Conservation (phyloP, 2,888 invertebrate genomes). For the Pyrochroa serraticornis region DNA sequence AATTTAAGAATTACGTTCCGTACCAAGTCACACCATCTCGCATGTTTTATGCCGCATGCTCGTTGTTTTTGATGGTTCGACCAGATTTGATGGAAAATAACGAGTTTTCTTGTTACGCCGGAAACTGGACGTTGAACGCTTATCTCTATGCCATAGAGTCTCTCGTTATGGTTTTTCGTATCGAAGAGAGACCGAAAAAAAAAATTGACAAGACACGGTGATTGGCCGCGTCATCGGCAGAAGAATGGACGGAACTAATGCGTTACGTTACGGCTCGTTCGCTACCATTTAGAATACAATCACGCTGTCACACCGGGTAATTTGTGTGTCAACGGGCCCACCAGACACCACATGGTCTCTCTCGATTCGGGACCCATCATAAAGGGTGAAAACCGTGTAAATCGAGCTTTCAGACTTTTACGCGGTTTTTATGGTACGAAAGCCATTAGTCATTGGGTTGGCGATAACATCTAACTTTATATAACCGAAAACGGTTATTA, state of each 20-base stretch:
- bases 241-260: slow-evolving; percentile 51
- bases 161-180: too few relatives aligned
- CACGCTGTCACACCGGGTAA: slow-evolving; percentile 50
- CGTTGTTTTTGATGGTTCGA: slow-evolving; percentile 10
- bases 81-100: slow-evolving; percentile 15
- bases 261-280: slow-evolving; percentile 50
- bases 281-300: slow-evolving; percentile 51
- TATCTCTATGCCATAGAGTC: too few relatives aligned
- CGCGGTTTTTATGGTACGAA: too few relatives aligned
- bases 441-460: too few relatives aligned
- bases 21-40: slow-evolving; percentile 29
- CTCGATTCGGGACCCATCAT: too few relatives aligned
- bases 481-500: too few relatives aligned
- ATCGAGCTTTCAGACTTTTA: too few relatives aligned
- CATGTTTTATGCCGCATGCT: slow-evolving; percentile 18
- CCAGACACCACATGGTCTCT: too few relatives aligned
- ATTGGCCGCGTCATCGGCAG: slow-evolving; percentile 27
- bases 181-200: too few relatives aligned
- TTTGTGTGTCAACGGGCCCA: slow-evolving; percentile 35
- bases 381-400: too few relatives aligned
- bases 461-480: too few relatives aligned
- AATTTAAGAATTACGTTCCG: slow-evolving; percentile 35
- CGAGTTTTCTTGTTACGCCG: slow-evolving; percentile 5
- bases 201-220: slow-evolving; percentile 3
- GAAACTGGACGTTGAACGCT: background rate